Evolutionary conservation across 30 jellyfish, hydroid and myxozoan species (phyloP), one percentile per base, ranked within the genome.

Genomic region (Hydractinia echinata): DNA sequence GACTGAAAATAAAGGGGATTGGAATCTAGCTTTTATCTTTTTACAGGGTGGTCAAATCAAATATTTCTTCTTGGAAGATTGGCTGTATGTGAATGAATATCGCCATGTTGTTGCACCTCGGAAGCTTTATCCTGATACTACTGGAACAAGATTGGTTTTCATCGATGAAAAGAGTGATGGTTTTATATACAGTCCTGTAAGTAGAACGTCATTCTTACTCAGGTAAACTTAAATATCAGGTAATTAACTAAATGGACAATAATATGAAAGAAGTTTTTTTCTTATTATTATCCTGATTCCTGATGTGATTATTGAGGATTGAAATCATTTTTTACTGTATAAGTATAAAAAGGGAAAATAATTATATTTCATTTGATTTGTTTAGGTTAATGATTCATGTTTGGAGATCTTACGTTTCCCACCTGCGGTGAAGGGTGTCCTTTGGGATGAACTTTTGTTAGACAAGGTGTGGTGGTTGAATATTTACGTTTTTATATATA

Each of bases 101-200:
- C 89, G 94, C 67, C 98, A 91, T 81, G 56, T 85, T 5, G 96
- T 91, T 61, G 98, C 95, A 16, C 82, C 87, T 58, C 92, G 95
- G 15, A 91, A 86, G 66, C 51, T 91, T 64, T 91, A 73, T 83
- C 95, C 96, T 69, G 98, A 91, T 55, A 87, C 95, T 39, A 83
- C 79, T 78, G 98, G 98, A 58, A 91, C 98, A 4, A 73, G 84
- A 11, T 71, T 84, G 6, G 90, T 91, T 7, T 91, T 86, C 72
- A 83, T 91, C 13, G 98, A 91, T 69, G 98, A 91, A 66, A 91
- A 91, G 85, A 88, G 94, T 54, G 98, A 91, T 67, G 98, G 95
- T 15, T 91, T 82, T 76, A 81, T 91, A 10, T 91, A 61, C 67
- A 77, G 66, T 77, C 96, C 98, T 0, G 95, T 91, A 53, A 80